A percentile compares a stretch with the other conserved stretches of the same genome.
Evolutionary conservation across 2,797 vertebrate species (phyloP).

Genomic region (Muscicapa comitata): DNA sequence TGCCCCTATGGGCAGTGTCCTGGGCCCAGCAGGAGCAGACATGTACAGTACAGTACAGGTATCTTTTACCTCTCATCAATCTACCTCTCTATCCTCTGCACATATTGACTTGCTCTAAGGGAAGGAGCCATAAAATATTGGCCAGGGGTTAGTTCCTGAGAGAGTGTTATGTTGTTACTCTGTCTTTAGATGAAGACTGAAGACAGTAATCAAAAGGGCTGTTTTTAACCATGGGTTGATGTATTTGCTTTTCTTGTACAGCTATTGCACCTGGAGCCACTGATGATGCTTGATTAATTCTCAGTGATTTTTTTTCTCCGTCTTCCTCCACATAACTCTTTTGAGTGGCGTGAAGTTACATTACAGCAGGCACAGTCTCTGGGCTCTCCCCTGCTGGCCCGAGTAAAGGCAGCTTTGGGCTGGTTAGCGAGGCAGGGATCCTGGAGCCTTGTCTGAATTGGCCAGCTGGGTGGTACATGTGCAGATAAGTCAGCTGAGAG

Average conservation of each 20-base stretch:
- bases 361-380: background rate
- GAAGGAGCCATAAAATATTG: slow-evolving; percentile 44
- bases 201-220: slow-evolving; percentile 61
- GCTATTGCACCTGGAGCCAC: slow-evolving; percentile 41
- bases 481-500: background rate
- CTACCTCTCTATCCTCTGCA: background rate
- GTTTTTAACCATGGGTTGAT: slow-evolving; percentile 60
- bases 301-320: background rate
- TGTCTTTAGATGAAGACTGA: slow-evolving; percentile 45
- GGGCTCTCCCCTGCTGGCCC: background rate
- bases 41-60: background rate
- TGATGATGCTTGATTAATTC: slow-evolving; percentile 62
- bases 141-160: slow-evolving; percentile 49
- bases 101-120: slow-evolving; percentile 22
- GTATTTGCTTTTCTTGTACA: slow-evolving; percentile 55
- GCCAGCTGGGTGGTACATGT: accelerated
- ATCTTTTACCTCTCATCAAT: background rate
- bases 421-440: accelerated
- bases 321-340: background rate
- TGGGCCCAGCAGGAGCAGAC: background rate
- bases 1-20: background rate
- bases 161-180: background rate
- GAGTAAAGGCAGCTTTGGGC: background rate
- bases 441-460: background rate
- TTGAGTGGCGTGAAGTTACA: background rate